These are phyloP conservation scores for Amaurobius ferox DNA, from an alignment of 2,888 invertebrate species.

Conservation along the genomic window DNA sequence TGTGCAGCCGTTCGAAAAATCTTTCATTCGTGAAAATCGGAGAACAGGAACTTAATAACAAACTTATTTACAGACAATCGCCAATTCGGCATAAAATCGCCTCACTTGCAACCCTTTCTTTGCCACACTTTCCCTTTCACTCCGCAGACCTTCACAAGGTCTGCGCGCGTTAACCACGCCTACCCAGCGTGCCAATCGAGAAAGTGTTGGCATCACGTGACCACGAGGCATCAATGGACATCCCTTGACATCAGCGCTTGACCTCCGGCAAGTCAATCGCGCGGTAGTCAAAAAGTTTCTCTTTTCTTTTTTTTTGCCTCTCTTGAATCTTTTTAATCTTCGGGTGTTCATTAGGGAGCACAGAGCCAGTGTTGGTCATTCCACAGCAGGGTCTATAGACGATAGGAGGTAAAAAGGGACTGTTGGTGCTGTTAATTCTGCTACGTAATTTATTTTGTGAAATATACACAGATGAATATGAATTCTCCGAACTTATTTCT, in stretches of 20 bases:
- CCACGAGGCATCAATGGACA: slow-evolving; percentile 16
- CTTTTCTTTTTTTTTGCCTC: neutral
- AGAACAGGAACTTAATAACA: too few relatives aligned
- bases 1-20: too few relatives aligned
- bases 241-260: slow-evolving; percentile 16
- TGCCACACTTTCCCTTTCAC: slow-evolving; percentile 16
- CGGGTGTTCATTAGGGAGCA: neutral
- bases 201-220: slow-evolving; percentile 14
- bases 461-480: neutral
- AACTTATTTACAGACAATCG: too few relatives aligned
- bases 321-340: slow-evolving; percentile 4
- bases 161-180: slow-evolving; percentile 3
- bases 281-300: slow-evolving; percentile 7
- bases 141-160: slow-evolving; percentile 16
- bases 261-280: slow-evolving; percentile 9
- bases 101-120: neutral
- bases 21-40: too few relatives aligned
- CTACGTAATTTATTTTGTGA: neutral
- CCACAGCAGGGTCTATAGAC: neutral
- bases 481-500: neutral
- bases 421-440: neutral
- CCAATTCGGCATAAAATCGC: neutral
- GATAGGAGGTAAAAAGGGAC: neutral
- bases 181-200: slow-evolving; percentile 13
- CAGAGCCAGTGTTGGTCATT: neutral